Conservation (phyloP, 2,888 invertebrate genomes). For the Pheosia tremula region DNA sequence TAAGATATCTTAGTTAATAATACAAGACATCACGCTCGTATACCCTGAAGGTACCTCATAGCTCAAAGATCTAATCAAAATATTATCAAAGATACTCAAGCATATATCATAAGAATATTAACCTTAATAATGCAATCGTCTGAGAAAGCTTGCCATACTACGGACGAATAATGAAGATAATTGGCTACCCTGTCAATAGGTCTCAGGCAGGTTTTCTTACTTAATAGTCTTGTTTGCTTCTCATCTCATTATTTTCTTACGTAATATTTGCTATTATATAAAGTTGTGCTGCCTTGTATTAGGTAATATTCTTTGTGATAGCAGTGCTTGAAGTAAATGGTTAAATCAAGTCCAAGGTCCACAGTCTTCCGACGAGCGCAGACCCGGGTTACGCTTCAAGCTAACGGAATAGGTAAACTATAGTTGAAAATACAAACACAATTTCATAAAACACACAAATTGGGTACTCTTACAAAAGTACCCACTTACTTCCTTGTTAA, state of each 20-base stretch:
- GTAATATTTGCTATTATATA: constrained; percentile 6
- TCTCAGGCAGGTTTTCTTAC: constrained; percentile 22
- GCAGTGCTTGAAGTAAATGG: background rate
- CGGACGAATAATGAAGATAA: constrained; percentile 44
- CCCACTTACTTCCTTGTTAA: constrained; percentile 8
- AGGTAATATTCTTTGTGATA: background rate
- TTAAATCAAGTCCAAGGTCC: too few relatives aligned
- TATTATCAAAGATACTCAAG: too few relatives aligned
- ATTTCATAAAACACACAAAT: background rate
- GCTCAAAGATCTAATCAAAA: too few relatives aligned
- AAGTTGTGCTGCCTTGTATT: background rate
- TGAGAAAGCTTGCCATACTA: constrained; percentile 21
- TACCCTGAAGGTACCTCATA: too few relatives aligned
- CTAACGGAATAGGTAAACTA: constrained; percentile 17
- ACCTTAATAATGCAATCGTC: constrained; percentile 12
- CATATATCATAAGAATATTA: constrained; percentile 4
- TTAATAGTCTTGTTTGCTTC: constrained; percentile 37
- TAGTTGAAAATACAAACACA: background rate
- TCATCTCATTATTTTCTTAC: constrained; percentile 32
- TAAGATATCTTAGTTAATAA: too few relatives aligned
- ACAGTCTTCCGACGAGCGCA: too few relatives aligned
- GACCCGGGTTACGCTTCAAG: constrained; percentile 53
- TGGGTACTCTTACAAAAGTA: too few relatives aligned
- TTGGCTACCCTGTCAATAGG: constrained; percentile 32
- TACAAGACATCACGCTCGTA: too few relatives aligned